Evolutionary conservation across 1,140 invertebrate species (phyloP).

Genomic region (Magallana angulata): DNA sequence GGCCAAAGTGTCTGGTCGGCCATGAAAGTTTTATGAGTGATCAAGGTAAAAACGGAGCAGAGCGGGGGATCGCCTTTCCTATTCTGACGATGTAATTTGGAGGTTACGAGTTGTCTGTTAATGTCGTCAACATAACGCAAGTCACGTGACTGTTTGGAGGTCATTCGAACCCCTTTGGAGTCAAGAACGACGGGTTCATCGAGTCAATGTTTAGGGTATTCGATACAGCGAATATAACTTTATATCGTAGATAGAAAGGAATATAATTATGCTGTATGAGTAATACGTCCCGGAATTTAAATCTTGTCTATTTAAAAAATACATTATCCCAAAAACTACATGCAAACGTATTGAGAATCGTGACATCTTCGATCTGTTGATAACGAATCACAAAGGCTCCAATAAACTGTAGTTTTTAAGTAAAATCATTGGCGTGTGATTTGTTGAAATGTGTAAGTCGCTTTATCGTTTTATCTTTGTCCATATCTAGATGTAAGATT

Average conservation of each 20-base stretch:
- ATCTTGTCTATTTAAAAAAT: constrained; percentile 13
- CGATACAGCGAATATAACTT: constrained; percentile 21
- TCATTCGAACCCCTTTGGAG: neutral
- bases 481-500: constrained; percentile 3
- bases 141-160: constrained; percentile 10
- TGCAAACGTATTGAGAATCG: constrained; percentile 2
- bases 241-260: neutral
- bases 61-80: neutral
- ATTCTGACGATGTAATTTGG: neutral
- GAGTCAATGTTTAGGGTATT: neutral
- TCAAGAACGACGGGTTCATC: constrained; percentile 8
- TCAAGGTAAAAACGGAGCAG: neutral
- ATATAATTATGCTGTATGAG: constrained; percentile 22
- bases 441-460: constrained; percentile 21
- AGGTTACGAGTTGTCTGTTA: neutral
- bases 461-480: neutral
- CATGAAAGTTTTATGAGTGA: constrained; percentile 43
- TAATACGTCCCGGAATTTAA: constrained; percentile 23
- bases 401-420: constrained; percentile 12
- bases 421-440: constrained; percentile 19
- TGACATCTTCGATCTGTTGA: constrained; percentile 6
- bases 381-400: neutral
- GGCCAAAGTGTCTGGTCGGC: neutral
- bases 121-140: neutral
- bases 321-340: constrained; percentile 33